Evolutionary conservation across 2,888 invertebrate genomes (phyloP).

Genomic region (Lacanobia oleracea): DNA sequence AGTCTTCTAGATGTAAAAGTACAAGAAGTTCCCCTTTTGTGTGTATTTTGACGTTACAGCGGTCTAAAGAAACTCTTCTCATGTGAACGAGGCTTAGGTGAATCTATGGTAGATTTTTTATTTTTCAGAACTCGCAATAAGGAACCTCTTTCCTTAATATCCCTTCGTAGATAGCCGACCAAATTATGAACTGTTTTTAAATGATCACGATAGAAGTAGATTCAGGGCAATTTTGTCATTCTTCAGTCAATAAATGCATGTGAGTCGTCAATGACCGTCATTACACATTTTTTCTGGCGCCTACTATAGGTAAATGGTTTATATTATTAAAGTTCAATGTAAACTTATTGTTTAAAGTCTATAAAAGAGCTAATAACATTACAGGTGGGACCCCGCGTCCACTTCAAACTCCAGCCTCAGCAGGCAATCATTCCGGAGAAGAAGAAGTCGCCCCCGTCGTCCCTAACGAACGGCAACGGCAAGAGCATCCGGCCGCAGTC

Average conservation of each 20-base stretch:
- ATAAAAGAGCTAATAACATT: slow-evolving; percentile 19
- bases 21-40: no score
- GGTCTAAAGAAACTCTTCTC: neutral
- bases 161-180: no score
- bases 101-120: neutral
- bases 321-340: neutral
- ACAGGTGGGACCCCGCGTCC: slow-evolving; percentile 88
- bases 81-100: neutral
- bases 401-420: slow-evolving; percentile 90
- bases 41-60: no score
- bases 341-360: neutral
- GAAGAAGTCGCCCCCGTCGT: slow-evolving; percentile 86
- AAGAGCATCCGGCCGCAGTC: slow-evolving; percentile 85
- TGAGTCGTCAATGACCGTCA: no score
- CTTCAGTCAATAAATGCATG: no score
- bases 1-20: no score
- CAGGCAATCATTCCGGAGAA: slow-evolving; percentile 84
- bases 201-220: no score
- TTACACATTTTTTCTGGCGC: no score
- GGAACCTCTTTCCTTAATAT: no score
- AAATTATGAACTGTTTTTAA: no score
- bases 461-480: slow-evolving; percentile 85
- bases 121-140: no score
- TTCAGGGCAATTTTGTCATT: no score
- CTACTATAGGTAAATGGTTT: neutral